Percentiles rank a stretch among this genome's conserved stretches.
Conservation (phyloP, 2,888 invertebrate genomes). For the Troides aeacus region DNA sequence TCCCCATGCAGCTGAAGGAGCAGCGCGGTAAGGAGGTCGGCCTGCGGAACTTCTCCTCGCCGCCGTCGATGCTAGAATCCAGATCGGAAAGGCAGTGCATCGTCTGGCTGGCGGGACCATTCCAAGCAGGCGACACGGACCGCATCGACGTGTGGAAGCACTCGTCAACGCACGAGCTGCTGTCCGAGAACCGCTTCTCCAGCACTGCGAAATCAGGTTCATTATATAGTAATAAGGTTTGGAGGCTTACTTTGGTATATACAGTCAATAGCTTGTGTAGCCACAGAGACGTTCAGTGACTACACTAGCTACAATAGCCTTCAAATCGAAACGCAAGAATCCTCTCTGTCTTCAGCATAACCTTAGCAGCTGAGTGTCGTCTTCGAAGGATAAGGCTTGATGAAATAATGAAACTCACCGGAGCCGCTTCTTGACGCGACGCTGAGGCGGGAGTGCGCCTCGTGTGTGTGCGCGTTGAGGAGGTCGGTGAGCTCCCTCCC, state of each 20-base stretch:
- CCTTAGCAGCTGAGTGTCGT: no score
- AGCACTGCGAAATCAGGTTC: slow-evolving; percentile 48
- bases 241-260: no score
- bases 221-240: background rate
- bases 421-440: slow-evolving; percentile 72
- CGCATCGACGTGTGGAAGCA: slow-evolving; percentile 67
- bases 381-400: no score
- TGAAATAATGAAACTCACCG: slow-evolving; percentile 42
- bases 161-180: slow-evolving; percentile 69
- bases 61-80: slow-evolving; percentile 65
- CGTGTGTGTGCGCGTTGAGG: slow-evolving; percentile 82
- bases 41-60: slow-evolving; percentile 66
- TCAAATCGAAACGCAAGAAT: no score
- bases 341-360: no score
- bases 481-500: slow-evolving; percentile 87
- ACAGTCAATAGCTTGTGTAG: no score
- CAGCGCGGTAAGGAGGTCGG: slow-evolving; percentile 81
- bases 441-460: slow-evolving; percentile 74
- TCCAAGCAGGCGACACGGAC: slow-evolving; percentile 71
- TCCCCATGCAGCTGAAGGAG: slow-evolving; percentile 86
- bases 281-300: no score
- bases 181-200: slow-evolving; percentile 74
- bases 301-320: no score
- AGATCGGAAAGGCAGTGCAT: slow-evolving; percentile 74
- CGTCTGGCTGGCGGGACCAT: slow-evolving; percentile 65